These are phyloP conservation scores for roundworm (Caenorhabditis elegans) DNA, from an alignment of 1,140 invertebrate genomes.

Conservation along the genomic window DNA sequence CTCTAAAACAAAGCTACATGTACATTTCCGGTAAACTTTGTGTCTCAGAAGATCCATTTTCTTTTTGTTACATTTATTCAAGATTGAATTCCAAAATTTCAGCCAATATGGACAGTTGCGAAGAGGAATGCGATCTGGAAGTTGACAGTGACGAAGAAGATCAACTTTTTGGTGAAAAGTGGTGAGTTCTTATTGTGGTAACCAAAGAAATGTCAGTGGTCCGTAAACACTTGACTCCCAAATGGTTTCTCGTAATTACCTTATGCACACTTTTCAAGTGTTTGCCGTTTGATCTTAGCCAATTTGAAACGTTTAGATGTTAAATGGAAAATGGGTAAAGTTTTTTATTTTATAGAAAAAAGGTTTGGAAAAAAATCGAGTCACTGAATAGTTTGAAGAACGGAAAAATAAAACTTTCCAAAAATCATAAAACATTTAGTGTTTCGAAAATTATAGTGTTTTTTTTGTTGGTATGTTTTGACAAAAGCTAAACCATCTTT, in stretches of 20 bases:
- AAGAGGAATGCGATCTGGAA: slow-evolving; percentile 25
- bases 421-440: too few species aligned
- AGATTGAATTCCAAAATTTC: background rate
- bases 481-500: too few species aligned
- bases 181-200: background rate
- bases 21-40: background rate
- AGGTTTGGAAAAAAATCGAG: too few species aligned
- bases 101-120: slow-evolving; percentile 1
- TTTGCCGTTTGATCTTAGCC: slow-evolving; percentile 28
- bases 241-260: slow-evolving; percentile 17
- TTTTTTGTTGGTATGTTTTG: too few species aligned
- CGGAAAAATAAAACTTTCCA: too few species aligned
- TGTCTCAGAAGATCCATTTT: background rate
- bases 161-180: slow-evolving; percentile 2
- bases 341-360: too few species aligned
- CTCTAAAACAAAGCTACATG: background rate
- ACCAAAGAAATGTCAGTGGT: slow-evolving; percentile 20
- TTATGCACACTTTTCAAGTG: slow-evolving; percentile 30
- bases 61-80: too few species aligned
- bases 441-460: too few species aligned
- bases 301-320: background rate
- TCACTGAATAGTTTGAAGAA: too few species aligned
- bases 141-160: slow-evolving; percentile 15
- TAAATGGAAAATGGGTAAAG: background rate
- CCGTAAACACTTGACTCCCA: slow-evolving; percentile 30